Conservation (phyloP, 2,113 vertebrate genomes). For the Lasiurus borealis region DNA sequence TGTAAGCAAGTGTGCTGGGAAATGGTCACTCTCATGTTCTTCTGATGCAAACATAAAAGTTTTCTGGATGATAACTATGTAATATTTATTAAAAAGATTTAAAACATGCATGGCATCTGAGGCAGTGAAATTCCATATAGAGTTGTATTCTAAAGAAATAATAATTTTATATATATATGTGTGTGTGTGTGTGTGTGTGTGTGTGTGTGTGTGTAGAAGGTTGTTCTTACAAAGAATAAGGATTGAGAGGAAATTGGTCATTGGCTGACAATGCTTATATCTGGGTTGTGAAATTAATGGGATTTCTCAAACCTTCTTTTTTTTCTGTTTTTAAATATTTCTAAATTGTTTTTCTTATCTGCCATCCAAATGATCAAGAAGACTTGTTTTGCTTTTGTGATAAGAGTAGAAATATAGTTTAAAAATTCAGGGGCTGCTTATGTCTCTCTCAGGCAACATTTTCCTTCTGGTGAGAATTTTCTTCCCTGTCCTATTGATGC, state of each 20-base stretch:
- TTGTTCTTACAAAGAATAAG: neutral
- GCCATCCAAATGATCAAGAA: neutral
- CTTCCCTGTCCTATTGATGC: neutral
- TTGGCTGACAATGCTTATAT: neutral
- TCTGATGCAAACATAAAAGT: constrained; percentile 49
- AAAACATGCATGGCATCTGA: neutral
- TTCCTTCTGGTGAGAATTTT: neutral
- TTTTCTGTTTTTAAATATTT: neutral
- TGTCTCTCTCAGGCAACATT: neutral
- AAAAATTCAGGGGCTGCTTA: neutral
- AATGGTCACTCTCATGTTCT: constrained; percentile 18
- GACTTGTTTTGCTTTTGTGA: neutral
- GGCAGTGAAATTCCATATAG: neutral
- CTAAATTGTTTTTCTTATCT: neutral
- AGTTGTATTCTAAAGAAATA: neutral
- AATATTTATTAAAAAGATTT: constrained; percentile 37
- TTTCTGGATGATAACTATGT: constrained; percentile 54
- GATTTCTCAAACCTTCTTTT: neutral
- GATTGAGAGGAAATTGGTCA: neutral
- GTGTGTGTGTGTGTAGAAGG: neutral
- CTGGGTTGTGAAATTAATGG: neutral
- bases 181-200: no score
- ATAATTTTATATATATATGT: no score
- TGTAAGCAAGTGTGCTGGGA: constrained; percentile 41
- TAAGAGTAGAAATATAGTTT: neutral